phyloP scores from a whole-genome alignment of 2,888 invertebrate genomes.

The Onchidella celtica region DNA sequence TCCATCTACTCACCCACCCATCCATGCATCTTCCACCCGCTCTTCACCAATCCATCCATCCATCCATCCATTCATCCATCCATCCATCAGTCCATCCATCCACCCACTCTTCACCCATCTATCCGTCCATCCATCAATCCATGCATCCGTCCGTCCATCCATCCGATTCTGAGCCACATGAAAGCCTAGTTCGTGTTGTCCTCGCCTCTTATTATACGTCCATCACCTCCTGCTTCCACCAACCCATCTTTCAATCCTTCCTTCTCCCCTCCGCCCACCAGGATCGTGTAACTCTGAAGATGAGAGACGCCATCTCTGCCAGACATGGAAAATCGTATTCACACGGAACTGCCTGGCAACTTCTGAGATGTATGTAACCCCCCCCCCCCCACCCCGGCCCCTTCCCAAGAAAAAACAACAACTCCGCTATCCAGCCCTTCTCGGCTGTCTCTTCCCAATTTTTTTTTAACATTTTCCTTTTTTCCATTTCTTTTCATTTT shows the following conservation, averaged over 20 bases:
- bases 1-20: background rate
- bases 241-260: background rate
- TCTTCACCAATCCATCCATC: background rate
- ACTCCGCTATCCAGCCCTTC: background rate
- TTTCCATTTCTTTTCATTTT: background rate
- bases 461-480: background rate
- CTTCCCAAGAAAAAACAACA: background rate
- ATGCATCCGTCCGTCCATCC: slow-evolving; percentile 13
- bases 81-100: background rate
- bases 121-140: background rate
- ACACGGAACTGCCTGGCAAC: slow-evolving; percentile 56
- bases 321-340: slow-evolving; percentile 55
- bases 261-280: slow-evolving; percentile 16
- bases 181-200: background rate
- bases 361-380: slow-evolving; percentile 40
- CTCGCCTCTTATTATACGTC: background rate
- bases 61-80: background rate
- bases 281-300: slow-evolving; percentile 55
- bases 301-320: slow-evolving; percentile 49
- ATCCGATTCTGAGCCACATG: background rate
- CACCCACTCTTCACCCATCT: slow-evolving; percentile 6
- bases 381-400: background rate
- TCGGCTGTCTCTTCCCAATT: background rate
- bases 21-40: background rate
- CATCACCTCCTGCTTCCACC: background rate